phyloP scores from a whole-genome alignment of 2,888 invertebrate species.

The Diachrysia chrysitis region DNA sequence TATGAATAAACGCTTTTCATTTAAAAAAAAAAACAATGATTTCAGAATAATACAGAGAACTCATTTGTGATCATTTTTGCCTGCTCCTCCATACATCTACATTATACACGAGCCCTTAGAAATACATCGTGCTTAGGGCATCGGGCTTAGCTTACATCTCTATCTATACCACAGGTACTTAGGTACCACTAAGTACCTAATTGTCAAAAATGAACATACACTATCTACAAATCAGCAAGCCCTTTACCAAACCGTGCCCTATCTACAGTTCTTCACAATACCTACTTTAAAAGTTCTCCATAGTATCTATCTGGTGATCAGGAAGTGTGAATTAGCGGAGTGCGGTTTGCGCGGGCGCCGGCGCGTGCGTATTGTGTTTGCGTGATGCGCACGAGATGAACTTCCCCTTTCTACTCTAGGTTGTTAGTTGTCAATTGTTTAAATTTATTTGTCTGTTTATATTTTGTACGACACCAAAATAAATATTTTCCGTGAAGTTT shows the following conservation, averaged over 20 bases:
- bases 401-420: slow-evolving; percentile 52
- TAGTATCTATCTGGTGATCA: slow-evolving; percentile 46
- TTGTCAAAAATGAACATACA: slow-evolving; percentile 40
- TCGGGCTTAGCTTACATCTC: too few relatives aligned
- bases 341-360: slow-evolving; percentile 56
- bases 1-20: too few relatives aligned
- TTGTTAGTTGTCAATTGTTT: slow-evolving; percentile 45
- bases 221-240: slow-evolving; percentile 46
- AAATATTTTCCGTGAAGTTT: too few relatives aligned
- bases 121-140: too few relatives aligned
- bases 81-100: too few relatives aligned
- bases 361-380: slow-evolving; percentile 65
- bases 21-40: too few relatives aligned
- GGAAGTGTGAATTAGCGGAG: slow-evolving; percentile 70
- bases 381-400: slow-evolving; percentile 43
- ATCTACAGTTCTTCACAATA: slow-evolving; percentile 52
- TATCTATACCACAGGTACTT: too few relatives aligned
- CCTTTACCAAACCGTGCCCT: slow-evolving; percentile 59
- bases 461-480: too few relatives aligned
- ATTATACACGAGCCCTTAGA: too few relatives aligned
- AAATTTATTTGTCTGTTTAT: not conserved
- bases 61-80: too few relatives aligned
- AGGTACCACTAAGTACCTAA: not conserved
- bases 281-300: slow-evolving; percentile 52
- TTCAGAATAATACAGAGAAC: too few relatives aligned